Conservation (phyloP, 2,113 vertebrate species). For the Labrus mixtus region DNA sequence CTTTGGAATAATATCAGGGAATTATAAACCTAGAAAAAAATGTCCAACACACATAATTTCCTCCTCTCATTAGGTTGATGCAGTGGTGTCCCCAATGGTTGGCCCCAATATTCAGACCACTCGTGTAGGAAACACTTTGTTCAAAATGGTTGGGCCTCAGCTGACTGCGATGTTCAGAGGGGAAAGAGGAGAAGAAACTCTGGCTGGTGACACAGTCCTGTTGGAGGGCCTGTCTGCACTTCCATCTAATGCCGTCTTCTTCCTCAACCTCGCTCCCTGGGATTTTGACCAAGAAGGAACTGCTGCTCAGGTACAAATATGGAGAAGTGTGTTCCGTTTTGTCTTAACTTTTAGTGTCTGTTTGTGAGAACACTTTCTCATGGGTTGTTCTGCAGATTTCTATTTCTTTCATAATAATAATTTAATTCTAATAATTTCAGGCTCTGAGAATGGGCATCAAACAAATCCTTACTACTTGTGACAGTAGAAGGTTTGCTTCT, state of each 20-base stretch:
- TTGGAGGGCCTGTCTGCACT: slow-evolving; percentile 37
- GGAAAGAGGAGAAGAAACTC: neutral
- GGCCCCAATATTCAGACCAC: slow-evolving; percentile 51
- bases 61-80: slow-evolving; percentile 64
- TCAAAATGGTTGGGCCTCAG: slow-evolving; percentile 12
- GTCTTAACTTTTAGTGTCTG: neutral
- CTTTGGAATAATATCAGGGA: neutral
- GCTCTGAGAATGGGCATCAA: slow-evolving; percentile 54
- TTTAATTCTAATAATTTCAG: slow-evolving; percentile 30
- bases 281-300: slow-evolving; percentile 40
- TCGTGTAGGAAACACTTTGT: slow-evolving; percentile 54
- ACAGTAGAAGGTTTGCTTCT: slow-evolving; percentile 42
- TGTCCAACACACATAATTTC: neutral
- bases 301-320: slow-evolving; percentile 57
- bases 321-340: neutral
- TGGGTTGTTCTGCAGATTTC: neutral
- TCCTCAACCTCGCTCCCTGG: slow-evolving; percentile 65
- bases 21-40: too few relatives aligned
- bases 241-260: slow-evolving; percentile 53
- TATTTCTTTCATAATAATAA: too few relatives aligned
- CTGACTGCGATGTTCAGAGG: slow-evolving; percentile 46
- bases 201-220: slow-evolving; percentile 48
- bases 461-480: slow-evolving; percentile 53
- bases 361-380: neutral
- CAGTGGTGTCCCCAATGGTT: slow-evolving; percentile 68